Evolutionary conservation across 1,140 invertebrate species (phyloP), one percentile per base, ranked within the genome.

Genomic region (Saccostrea echinata): DNA sequence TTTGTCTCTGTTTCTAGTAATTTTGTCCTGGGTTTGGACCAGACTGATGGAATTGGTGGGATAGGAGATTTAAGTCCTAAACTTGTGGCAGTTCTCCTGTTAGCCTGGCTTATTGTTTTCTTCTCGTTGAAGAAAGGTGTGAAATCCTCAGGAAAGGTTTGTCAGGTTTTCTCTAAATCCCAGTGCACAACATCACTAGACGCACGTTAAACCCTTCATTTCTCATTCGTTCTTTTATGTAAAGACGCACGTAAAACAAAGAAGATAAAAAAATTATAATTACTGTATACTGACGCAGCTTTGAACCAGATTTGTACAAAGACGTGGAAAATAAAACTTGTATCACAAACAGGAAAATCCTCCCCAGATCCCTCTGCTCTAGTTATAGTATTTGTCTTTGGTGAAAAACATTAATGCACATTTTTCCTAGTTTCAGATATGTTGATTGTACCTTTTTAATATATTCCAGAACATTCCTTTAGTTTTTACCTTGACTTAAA

Each of bases 1-100:
- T 84, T 83, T 86, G 24, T 71, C 30, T 76, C 9, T 76, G 68
- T 76, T 88, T 90, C 71, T 86, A 90, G 89, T 87, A 84, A 87
- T 55, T 88, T 85, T 68, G 89, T 90, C 35, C 84, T 90, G 35
- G 94, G 95, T 6, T 95, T 99, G 64, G 97, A 98, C 8, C 96
- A 88, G n/a, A 92, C 98, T 8, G 96, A 88, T 9, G 93, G 92
- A 8, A 93, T 95, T 68, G 92, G 93, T 82, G 89, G 92, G 55
- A 89, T 92, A 3, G 93, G 94, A 3, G 89, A 85, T 11, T 90
- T 94, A 83, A 91, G 91, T 71, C 93, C 92, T 91, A 88, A 93
- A 55, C 88, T 95, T 61, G 91, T 90, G 16, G 90, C 92, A 18
- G 94, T 92, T 90, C 82, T 94, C 16, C 71, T 90, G 11, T 30